Base-by-base conservation (phyloP, 2,113 vertebrate genomes). In the Solenodon paradoxus region DNA sequence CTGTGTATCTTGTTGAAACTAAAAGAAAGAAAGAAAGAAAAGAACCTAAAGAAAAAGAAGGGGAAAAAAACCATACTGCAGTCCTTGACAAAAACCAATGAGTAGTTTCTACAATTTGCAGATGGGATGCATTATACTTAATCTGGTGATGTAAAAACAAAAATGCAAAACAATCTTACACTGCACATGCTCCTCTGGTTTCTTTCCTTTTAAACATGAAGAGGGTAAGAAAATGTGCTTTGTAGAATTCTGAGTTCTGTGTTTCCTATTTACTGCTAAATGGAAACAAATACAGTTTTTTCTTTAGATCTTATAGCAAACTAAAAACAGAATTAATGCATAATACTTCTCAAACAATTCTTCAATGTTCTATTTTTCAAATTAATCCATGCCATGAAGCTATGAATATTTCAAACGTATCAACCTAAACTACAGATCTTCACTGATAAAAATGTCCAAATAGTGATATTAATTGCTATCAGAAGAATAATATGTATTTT, bases 1-100 rank as follows among this genome's bases (percentile, higher is more conserved):
- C 95, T n/a, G 51, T 97, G 88, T 92, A 97, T 97, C 97, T 98
- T 51, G 88, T 40, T 95, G 88, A 97, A 97, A n/a, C n/a, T n/a
- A n/a, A n/a, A 97, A 96, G 69, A 98, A 47, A 83, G 92, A 88
- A 35, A 64, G 78, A 2, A 28, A 13, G 59, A 42, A 30, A 83
- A 97, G 92, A 96, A 88, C 57, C 80, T n/a, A n/a, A 97, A 96
- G 69, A 98, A 47, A 83, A 93, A 88, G 40, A 64, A 81, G 2
- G n/a, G 16, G 59, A 42, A 30, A 83, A 97, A 93, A 96, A 88
- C 57, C 80, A 69, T 32, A 82, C 75, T 80, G 77, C 1, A 78
- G 75, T 96, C 51, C 81, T 96, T 77, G 72, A 98, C 96, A 97
- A 98, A 94, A 96, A 95, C 63, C 85, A 96, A 71, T 11, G 55